Evolutionary conservation across 1,140 invertebrate genomes (phyloP).

Genomic region (Orius insidiosus): DNA sequence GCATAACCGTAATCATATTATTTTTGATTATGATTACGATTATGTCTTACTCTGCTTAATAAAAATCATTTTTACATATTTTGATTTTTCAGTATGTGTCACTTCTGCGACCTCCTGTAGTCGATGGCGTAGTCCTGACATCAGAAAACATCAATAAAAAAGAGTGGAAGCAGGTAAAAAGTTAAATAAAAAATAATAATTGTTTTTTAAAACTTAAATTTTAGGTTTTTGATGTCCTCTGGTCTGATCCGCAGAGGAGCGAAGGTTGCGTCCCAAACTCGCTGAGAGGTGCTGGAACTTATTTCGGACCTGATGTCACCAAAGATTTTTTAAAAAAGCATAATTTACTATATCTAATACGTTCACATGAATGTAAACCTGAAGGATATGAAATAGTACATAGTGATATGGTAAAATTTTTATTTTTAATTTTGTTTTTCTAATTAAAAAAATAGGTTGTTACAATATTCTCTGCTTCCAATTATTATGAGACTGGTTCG

Average conservation of each 20-base stretch:
- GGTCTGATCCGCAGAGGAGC: slow-evolving; percentile 70
- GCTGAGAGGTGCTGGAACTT: slow-evolving; percentile 72
- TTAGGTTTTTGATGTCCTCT: slow-evolving; percentile 74
- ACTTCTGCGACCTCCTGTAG: slow-evolving; percentile 55
- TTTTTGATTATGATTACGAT: too few species aligned
- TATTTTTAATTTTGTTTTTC: not conserved
- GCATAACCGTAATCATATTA: too few species aligned
- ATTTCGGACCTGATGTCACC: slow-evolving; percentile 80
- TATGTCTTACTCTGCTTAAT: too few species aligned
- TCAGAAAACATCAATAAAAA: slow-evolving; percentile 48
- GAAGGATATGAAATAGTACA: slow-evolving; percentile 79
- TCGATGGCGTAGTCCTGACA: slow-evolving; percentile 36
- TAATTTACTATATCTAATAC: slow-evolving; percentile 54
- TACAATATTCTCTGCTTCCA: slow-evolving; percentile 86
- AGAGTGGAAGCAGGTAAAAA: slow-evolving; percentile 56
- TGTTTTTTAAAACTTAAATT: slow-evolving; percentile 16
- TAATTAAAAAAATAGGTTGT: slow-evolving; percentile 44
- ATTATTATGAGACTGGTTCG: slow-evolving; percentile 82
- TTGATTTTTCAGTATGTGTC: slow-evolving; percentile 49
- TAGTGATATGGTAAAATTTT: slow-evolving; percentile 45
- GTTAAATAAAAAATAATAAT: not conserved
- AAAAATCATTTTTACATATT: too few species aligned
- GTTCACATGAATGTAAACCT: slow-evolving; percentile 84
- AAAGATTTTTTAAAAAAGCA: slow-evolving; percentile 54
- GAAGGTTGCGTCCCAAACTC: slow-evolving; percentile 62